These are phyloP conservation scores for Colaptes auratus DNA, from an alignment of 2,113 vertebrate genomes.

Conservation along the genomic window DNA sequence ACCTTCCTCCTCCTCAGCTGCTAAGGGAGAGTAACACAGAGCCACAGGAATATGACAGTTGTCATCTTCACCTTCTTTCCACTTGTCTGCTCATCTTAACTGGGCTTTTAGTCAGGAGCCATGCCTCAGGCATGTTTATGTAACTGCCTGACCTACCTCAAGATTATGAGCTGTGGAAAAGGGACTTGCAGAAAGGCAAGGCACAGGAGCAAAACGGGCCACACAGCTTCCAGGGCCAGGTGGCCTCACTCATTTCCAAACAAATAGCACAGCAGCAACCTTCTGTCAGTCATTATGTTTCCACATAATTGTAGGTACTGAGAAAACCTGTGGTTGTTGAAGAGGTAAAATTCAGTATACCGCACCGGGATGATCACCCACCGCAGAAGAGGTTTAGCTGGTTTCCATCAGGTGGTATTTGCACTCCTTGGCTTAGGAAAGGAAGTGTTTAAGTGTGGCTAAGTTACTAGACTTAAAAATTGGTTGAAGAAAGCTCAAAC, in stretches of 20 bases:
- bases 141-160: no score
- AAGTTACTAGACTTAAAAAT: not conserved
- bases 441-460: not conserved
- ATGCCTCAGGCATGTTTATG: not conserved
- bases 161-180: no score
- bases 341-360: not conserved
- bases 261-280: not conserved
- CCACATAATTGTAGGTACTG: not conserved
- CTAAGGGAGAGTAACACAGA: not conserved
- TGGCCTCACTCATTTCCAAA: not conserved
- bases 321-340: not conserved
- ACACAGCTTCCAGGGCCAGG: not conserved
- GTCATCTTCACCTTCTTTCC: not conserved
- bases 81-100: not conserved
- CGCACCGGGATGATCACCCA: not conserved
- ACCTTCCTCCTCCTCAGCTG: not conserved
- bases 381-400: not conserved
- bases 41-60: rapidly evolving
- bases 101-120: not conserved
- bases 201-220: rapidly evolving
- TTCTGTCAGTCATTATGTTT: not conserved
- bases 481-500: not conserved
- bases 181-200: rapidly evolving
- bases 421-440: not conserved
- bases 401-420: not conserved